phyloP scores from a whole-genome alignment of 2,888 invertebrate species.

The Lysandra bellargus region DNA sequence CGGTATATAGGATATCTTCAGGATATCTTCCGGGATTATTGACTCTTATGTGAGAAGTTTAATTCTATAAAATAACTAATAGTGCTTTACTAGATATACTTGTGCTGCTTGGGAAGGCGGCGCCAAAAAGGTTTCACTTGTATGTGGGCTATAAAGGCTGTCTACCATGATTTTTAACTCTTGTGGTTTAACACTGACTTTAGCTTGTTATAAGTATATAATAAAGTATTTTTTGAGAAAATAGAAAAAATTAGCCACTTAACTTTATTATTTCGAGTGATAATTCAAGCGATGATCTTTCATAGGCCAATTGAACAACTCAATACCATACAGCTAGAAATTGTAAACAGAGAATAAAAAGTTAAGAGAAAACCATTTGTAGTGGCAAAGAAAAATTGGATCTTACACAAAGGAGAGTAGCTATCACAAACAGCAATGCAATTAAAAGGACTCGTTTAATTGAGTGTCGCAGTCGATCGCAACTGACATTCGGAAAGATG shows the following conservation, averaged over 20 bases:
- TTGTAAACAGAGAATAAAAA: background rate
- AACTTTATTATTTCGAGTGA: background rate
- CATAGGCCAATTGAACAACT: background rate
- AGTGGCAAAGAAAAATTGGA: conserved; percentile 42
- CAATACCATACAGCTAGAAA: conserved; percentile 22
- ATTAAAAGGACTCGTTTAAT: conserved; percentile 48
- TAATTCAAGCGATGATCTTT: background rate
- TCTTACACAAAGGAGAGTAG: conserved; percentile 43
- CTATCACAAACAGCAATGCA: conserved; percentile 49
- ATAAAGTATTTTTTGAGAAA: too few relatives aligned
- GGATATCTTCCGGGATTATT: too few relatives aligned
- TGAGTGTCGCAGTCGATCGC: conserved; percentile 45
- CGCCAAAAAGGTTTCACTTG: too few relatives aligned
- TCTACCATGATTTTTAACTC: too few relatives aligned
- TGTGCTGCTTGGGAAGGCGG: too few relatives aligned
- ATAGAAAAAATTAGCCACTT: background rate
- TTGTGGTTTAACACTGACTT: background rate
- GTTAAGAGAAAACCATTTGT: conserved; percentile 37
- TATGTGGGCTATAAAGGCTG: too few relatives aligned
- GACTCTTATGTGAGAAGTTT: too few relatives aligned
- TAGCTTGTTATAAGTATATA: too few relatives aligned
- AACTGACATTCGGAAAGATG: conserved; percentile 46
- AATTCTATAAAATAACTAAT: too few relatives aligned
- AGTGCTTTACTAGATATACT: too few relatives aligned
- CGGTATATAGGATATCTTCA: too few relatives aligned